These are phyloP conservation scores for Congeria kusceri DNA, from an alignment of 2,888 invertebrate species.

Conservation along the genomic window DNA sequence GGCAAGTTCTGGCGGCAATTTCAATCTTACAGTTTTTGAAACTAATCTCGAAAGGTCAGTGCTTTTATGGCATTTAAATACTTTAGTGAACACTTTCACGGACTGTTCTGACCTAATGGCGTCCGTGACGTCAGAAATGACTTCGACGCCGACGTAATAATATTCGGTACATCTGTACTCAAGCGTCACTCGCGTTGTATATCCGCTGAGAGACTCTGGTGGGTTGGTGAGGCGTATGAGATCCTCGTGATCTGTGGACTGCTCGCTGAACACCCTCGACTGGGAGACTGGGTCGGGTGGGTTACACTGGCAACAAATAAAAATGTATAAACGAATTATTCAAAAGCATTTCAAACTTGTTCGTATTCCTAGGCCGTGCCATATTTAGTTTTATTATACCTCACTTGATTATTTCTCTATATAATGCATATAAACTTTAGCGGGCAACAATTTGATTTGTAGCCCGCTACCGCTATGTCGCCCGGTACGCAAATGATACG, in stretches of 20 bases:
- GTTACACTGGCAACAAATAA: no score
- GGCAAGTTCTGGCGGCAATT: constrained; percentile 59
- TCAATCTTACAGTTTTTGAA: constrained; percentile 55
- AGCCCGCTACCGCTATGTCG: no score
- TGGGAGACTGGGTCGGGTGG: constrained; percentile 40
- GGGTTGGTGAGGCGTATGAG: constrained; percentile 66
- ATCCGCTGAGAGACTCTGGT: constrained; percentile 50
- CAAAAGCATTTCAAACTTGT: no score
- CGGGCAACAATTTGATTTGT: no score
- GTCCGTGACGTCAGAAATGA: constrained; percentile 42
- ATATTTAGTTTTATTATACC: no score
- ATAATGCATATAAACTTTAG: no score
- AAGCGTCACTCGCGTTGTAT: constrained; percentile 43
- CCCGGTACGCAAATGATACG: no score
- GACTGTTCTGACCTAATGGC: neutral
- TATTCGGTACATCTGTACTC: constrained; percentile 66
- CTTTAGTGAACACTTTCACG: constrained; percentile 61
- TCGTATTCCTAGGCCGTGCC: no score
- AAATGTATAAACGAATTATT: no score
- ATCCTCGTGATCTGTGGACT: constrained; percentile 47
- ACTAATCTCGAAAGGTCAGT: neutral
- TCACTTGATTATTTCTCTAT: no score
- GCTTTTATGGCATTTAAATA: constrained; percentile 63
- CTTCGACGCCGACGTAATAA: constrained; percentile 67
- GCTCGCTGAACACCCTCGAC: constrained; percentile 51